phyloP scores from a whole-genome alignment of 1,140 invertebrate genomes.

The Micrasema minimum region DNA sequence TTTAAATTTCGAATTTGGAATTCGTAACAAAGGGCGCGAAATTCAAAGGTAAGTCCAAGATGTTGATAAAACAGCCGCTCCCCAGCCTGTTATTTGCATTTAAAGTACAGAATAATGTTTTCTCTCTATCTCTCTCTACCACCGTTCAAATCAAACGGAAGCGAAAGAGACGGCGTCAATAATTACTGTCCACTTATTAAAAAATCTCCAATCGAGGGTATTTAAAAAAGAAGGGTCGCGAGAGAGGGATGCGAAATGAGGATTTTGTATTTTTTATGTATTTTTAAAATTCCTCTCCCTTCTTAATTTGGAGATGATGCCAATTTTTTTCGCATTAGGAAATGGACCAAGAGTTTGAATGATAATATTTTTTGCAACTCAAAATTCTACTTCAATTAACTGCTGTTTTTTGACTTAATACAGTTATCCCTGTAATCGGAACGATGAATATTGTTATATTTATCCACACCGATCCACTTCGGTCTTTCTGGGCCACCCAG shows the following conservation, averaged over 20 bases:
- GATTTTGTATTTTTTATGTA: background rate
- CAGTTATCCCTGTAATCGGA: no score
- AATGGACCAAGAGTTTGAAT: constrained; percentile 14
- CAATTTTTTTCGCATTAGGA: constrained; percentile 13
- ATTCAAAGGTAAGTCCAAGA: constrained; percentile 3
- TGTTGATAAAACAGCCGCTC: constrained; percentile 1
- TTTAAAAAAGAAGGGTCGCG: constrained; percentile 11
- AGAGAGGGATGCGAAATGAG: constrained; percentile 1
- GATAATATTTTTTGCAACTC: background rate
- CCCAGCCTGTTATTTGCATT: no score
- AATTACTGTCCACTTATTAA: constrained; percentile 25
- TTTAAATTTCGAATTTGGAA: no score
- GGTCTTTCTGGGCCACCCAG: no score
- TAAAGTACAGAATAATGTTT: background rate
- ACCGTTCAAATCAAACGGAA: background rate
- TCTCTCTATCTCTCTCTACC: background rate
- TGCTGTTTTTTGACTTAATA: no score
- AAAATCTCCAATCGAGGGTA: constrained; percentile 4
- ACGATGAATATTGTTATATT: no score
- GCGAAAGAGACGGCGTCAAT: constrained; percentile 3
- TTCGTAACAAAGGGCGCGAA: background rate
- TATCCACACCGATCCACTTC: no score
- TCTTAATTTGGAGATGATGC: background rate
- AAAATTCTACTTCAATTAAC: no score
- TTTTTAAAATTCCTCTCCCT: constrained; percentile 3